Evolutionary conservation across 2,113 vertebrate genomes (phyloP), one percentile per base, ranked within the genome.

Genomic region (Colossoma macropomum): DNA sequence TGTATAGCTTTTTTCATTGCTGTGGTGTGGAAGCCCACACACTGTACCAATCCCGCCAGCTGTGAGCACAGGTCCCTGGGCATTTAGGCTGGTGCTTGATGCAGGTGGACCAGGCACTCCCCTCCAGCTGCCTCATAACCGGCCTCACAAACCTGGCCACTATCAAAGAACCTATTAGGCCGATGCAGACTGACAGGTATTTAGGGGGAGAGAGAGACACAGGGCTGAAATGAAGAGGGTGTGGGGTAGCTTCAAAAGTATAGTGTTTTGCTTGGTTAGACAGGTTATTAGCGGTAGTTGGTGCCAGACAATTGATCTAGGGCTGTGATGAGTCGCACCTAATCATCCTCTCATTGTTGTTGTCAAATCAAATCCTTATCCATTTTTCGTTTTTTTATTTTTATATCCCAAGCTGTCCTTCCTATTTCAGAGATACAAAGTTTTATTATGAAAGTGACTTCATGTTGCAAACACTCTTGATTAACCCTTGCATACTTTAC

Each of bases 111-210:
- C 54, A 56, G 17, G 54, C 54, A 23, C 54, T 56, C 54, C 21
- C 21, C 54, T 56, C 54, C 54, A 56, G 71, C 79, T 78, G 79
- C 75, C 75, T 75, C 23, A 52, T 81, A 86, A 84, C 9, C 27
- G n/a, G 56, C 19, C 50, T 59, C 48, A 81, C 62, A 50, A 56
- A 76, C 50, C 80, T 82, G 75, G 79, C 65, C 80, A 80, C 77
- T 62, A 82, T 87, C 41, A 85, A 70, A 69, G 38, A 16, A 65
- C 75, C 79, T 76, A 82, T 85, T 82, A 85, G 23, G 50, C 25
- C 56, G 41, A 85, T 73, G 54, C 70, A 79, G 78, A 75, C 38
- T 82, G 83, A 73, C 76, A 68, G 56, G 48, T 59, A 75, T 75
- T 79, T 76, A 73, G 41, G 19, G 34, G 17, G 54, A 63, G 54